Evolutionary conservation across 2,113 vertebrate genomes (phyloP).

Genomic region (Catagonus wagneri): DNA sequence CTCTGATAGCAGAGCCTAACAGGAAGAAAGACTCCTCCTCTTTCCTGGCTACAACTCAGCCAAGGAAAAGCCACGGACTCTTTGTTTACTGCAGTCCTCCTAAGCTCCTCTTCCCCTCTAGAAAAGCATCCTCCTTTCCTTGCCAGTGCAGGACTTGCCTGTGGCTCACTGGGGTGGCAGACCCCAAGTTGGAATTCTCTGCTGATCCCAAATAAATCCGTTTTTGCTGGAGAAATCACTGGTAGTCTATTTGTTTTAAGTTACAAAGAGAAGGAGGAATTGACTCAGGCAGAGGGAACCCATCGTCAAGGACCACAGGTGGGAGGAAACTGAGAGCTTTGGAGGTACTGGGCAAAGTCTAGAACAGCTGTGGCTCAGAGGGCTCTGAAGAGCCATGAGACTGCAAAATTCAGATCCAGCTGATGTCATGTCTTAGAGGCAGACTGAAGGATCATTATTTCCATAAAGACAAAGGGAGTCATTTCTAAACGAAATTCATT

Average conservation of each 20-base stretch:
- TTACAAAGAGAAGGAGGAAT: background rate
- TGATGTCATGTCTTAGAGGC: background rate
- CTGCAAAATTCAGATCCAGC: background rate
- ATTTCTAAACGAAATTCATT: background rate
- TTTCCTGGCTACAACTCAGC: background rate
- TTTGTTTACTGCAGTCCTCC: background rate
- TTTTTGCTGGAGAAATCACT: background rate
- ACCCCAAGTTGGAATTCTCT: background rate
- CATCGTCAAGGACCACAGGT: background rate
- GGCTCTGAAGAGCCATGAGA: background rate
- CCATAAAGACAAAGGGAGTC: slow-evolving; percentile 36
- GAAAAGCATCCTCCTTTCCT: background rate
- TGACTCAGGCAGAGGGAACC: background rate
- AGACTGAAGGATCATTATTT: background rate
- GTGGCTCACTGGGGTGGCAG: background rate
- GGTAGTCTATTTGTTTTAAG: background rate
- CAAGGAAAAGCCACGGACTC: background rate
- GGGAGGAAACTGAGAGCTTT: background rate
- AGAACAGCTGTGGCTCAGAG: background rate
- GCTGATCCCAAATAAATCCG: background rate
- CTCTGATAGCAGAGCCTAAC: background rate
- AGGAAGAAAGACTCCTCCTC: background rate
- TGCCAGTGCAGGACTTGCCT: background rate
- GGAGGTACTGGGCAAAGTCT: background rate
- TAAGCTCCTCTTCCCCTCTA: background rate